Evolutionary conservation across 1,140 invertebrate species (phyloP).

Genomic region (Eurosta solidaginis): DNA sequence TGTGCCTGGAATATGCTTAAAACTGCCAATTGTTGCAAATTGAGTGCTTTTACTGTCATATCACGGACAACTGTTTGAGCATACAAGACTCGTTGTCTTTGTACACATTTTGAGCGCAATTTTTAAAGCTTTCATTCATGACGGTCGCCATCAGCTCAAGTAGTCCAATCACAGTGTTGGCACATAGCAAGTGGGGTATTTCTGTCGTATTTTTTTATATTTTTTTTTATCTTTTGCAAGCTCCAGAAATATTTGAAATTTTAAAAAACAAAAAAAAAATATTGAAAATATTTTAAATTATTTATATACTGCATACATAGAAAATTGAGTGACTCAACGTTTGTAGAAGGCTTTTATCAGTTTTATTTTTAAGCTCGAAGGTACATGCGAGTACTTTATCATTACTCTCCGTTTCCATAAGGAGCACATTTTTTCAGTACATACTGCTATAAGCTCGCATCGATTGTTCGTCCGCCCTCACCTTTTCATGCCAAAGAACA

Average conservation of each 20-base stretch:
- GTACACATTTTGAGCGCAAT: not conserved
- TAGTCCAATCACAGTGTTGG: not conserved
- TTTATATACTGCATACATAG: not conserved
- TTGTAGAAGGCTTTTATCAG: not conserved
- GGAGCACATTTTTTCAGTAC: not conserved
- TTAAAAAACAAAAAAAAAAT: not conserved
- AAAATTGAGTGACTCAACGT: not conserved
- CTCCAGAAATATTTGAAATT: too few species aligned
- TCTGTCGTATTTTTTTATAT: not conserved
- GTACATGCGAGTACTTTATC: not conserved
- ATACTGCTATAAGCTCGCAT: not conserved
- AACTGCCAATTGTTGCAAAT: slow-evolving; percentile 26
- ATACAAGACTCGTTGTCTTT: not conserved
- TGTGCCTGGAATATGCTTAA: slow-evolving; percentile 4
- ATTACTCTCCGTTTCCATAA: not conserved
- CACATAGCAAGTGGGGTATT: not conserved
- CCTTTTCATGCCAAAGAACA: slow-evolving; percentile 18
- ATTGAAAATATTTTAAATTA: not conserved
- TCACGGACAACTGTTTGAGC: not conserved
- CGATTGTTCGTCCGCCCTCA: not conserved
- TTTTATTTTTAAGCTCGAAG: not conserved
- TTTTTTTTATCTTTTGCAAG: not conserved
- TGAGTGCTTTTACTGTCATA: not conserved
- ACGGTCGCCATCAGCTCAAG: not conserved
- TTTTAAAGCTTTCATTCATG: not conserved